Base-by-base conservation (phyloP, 2,797 vertebrate species). In the Limnodromus scolopaceus region DNA sequence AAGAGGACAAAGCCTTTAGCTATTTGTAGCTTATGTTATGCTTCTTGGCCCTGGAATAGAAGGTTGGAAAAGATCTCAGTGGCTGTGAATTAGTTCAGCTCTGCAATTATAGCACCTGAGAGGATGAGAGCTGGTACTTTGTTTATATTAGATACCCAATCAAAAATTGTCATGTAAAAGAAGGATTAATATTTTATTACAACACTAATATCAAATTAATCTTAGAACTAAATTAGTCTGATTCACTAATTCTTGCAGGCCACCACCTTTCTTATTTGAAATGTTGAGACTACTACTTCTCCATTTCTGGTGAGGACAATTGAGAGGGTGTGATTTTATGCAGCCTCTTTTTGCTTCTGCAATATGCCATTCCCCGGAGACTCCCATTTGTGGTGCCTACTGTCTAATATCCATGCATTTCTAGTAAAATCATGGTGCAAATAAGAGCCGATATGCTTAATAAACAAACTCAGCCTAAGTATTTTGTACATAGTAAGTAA, bases 21-120 rank as follows among this genome's bases (percentile, higher is more conserved):
- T 91, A 78, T 93, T 92, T 91, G 87, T 83, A 91, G 55, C 66
- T 91, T 81, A 38, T 74, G 53, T 75, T 95, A 39, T 91, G 68
- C 41, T 64, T 93, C 71, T 95, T 9, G 3, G 32, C 60, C 68
- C 77, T 85, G 64, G 69, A 95, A 91, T 57, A 84, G n/a, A 84
- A 90, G 25, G 36, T 58, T 96, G 70, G 39, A 80, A 92, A 87
- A 90, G 18, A 86, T 80, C 80, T 96, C 48, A 74, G 85, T 0
- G 20, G 28, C 43, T 84, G 58, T 77, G 60, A 70, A 84, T 95
- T 90, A 94, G 39, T 75, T 95, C 77, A 92, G 46, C 32, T 92
- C 55, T 0, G 0, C 70, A 93, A 79, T 83, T 93, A 70, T 27
- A 93, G 32, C 75, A 94, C 84, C 92, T 95, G 81, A 84, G 54